Percentiles rank a stretch among this genome's conserved stretches.
Conservation (phyloP, 2,888 invertebrate genomes). For the Adelphocoris suturalis region DNA sequence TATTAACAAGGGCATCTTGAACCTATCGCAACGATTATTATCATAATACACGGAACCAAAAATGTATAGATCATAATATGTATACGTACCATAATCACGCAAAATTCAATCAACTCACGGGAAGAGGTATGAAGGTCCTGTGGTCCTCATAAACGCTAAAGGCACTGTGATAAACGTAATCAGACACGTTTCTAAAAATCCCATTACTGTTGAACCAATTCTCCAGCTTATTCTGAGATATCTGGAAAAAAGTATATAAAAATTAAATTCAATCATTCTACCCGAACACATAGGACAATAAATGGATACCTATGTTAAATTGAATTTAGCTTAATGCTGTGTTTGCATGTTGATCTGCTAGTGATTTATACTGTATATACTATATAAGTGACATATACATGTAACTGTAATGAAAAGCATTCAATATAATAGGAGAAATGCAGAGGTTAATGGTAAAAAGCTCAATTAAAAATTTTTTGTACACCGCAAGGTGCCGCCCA, state of each 20-base stretch:
- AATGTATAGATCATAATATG: background rate
- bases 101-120: conserved; percentile 69
- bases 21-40: conserved; percentile 63
- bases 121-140: conserved; percentile 68
- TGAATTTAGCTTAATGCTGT: too few relatives aligned
- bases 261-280: background rate
- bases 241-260: conserved; percentile 18
- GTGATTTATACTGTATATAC: too few relatives aligned
- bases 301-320: too few relatives aligned
- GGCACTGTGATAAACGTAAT: conserved; percentile 66
- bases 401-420: too few relatives aligned
- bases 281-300: too few relatives aligned
- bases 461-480: too few relatives aligned
- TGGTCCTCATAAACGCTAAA: conserved; percentile 69
- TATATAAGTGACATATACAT: too few relatives aligned
- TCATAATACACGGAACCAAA: conserved; percentile 41
- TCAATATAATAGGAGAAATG: too few relatives aligned
- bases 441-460: too few relatives aligned
- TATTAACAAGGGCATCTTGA: conserved; percentile 71
- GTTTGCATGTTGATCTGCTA: too few relatives aligned
- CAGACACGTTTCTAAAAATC: conserved; percentile 67
- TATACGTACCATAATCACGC: conserved; percentile 65
- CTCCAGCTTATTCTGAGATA: conserved; percentile 66
- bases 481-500: too few relatives aligned
- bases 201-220: conserved; percentile 66